Percentiles rank a stretch among this genome's conserved stretches.
Conservation (phyloP, 2,888 invertebrate species). For the Drosophila anomelani region DNA sequence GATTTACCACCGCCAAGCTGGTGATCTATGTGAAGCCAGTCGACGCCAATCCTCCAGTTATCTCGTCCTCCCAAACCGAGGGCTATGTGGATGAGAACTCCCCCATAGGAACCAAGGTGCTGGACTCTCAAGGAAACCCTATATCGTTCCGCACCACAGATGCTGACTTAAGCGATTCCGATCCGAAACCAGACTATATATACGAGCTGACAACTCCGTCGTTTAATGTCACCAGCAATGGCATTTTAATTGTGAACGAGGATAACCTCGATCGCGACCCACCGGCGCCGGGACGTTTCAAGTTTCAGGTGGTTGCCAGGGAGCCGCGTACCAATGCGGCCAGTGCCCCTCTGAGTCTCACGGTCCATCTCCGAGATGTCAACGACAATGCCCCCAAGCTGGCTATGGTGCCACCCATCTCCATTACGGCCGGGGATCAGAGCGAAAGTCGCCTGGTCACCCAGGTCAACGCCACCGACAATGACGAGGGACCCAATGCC, state of each 20-base stretch:
- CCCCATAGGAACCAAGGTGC: conserved; percentile 91
- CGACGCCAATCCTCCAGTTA: conserved; percentile 93
- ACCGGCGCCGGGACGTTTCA: conserved; percentile 92
- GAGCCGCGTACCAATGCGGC: conserved; percentile 92
- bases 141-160: conserved; percentile 92
- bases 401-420: conserved; percentile 92
- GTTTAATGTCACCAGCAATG: conserved; percentile 91
- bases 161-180: conserved; percentile 93
- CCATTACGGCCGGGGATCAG: conserved; percentile 90
- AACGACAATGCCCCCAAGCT: conserved; percentile 95
- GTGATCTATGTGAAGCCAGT: conserved; percentile 93
- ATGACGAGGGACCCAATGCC: conserved; percentile 94
- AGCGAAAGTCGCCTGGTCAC: conserved; percentile 88
- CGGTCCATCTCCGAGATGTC: conserved; percentile 91
- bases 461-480: conserved; percentile 91
- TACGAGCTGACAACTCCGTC: conserved; percentile 94
- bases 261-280: conserved; percentile 94
- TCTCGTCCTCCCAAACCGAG: conserved; percentile 89
- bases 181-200: conserved; percentile 91
- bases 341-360: conserved; percentile 92
- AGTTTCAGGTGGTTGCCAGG: conserved; percentile 94
- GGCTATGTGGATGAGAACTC: conserved; percentile 95
- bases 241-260: conserved; percentile 91
- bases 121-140: conserved; percentile 88
- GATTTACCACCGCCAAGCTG: conserved; percentile 93